A percentile compares a stretch with the other conserved stretches of the same genome.
Conservation (phyloP, 2,888 invertebrate genomes). For the Apoda limacodes region DNA sequence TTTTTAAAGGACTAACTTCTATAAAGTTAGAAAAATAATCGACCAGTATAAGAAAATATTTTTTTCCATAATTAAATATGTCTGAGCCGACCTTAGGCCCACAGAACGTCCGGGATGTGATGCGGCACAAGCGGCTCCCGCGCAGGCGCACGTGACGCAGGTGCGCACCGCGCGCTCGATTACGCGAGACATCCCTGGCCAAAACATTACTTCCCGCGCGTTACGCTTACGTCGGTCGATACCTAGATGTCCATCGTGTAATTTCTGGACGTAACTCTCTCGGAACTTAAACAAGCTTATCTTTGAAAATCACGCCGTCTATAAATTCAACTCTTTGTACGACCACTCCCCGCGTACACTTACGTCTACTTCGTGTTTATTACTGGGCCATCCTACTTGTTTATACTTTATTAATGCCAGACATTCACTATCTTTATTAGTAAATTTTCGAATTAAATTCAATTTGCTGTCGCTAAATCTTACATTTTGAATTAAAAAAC, state of each 20-base stretch:
- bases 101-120: slow-evolving; percentile 10
- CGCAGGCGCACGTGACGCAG: slow-evolving; percentile 18
- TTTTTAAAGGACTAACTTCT: slow-evolving; percentile 10
- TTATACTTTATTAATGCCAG: slow-evolving; percentile 14
- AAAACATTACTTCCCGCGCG: slow-evolving; percentile 25
- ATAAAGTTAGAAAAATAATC: no score
- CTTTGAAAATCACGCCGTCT: no score
- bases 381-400: slow-evolving; percentile 19
- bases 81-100: slow-evolving; percentile 18
- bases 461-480: slow-evolving; percentile 14
- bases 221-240: slow-evolving; percentile 23
- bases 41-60: slow-evolving; percentile 18
- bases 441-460: slow-evolving; percentile 10
- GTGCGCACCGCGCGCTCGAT: slow-evolving; percentile 18
- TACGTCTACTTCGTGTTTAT: slow-evolving; percentile 12
- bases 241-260: slow-evolving; percentile 25
- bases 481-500: slow-evolving; percentile 15
- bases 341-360: slow-evolving; percentile 10
- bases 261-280: slow-evolving; percentile 16
- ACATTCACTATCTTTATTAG: slow-evolving; percentile 10
- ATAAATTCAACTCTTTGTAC: slow-evolving; percentile 17
- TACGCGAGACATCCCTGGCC: slow-evolving; percentile 22
- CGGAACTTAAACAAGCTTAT: slow-evolving; percentile 21
- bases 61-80: slow-evolving; percentile 15
- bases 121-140: slow-evolving; percentile 16